A percentile compares a stretch with the other conserved stretches of the same genome.
phyloP scores from a whole-genome alignment of 2,888 invertebrate species.

The Drepanosiphum platanoidis region DNA sequence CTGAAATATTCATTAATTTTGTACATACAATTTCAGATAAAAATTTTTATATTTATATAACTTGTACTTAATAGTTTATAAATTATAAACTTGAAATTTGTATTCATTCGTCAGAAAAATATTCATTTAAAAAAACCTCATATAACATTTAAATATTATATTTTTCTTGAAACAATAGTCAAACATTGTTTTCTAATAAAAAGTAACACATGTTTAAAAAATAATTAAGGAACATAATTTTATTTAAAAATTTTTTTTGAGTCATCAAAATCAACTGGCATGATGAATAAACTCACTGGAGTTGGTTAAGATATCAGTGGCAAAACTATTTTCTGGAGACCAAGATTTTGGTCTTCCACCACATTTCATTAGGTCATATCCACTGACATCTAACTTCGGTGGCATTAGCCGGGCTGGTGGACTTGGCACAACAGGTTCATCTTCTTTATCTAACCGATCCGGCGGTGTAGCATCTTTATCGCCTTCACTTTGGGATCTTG shows the following conservation, averaged over 20 bases:
- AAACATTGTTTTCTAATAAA: neutral
- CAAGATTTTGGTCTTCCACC: slow-evolving; percentile 75
- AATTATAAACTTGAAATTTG: neutral
- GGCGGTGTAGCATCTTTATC: slow-evolving; percentile 65
- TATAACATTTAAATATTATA: too few species aligned
- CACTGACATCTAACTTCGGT: slow-evolving; percentile 59
- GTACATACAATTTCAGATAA: too few species aligned
- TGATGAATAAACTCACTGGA: slow-evolving; percentile 65
- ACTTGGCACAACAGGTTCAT: slow-evolving; percentile 72
- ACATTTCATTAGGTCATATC: slow-evolving; percentile 48
- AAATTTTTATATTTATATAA: neutral
- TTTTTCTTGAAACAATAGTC: too few species aligned
- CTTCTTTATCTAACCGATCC: slow-evolving; percentile 66
- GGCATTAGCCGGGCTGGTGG: slow-evolving; percentile 69
- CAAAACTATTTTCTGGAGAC: slow-evolving; percentile 77
- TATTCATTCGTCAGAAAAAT: neutral
- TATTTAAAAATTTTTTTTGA: neutral
- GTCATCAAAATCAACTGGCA: neutral
- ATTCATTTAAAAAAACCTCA: neutral
- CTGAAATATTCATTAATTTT: too few species aligned
- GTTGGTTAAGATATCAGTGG: slow-evolving; percentile 71
- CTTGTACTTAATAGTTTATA: neutral
- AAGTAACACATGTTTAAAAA: neutral
- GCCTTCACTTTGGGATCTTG: slow-evolving; percentile 65
- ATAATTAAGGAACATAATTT: neutral